Evolutionary conservation across 30 jellyfish, hydroid and myxozoan genomes (phyloP), one percentile per base, ranked within the genome.

Genomic region (Hydra vulgaris): DNA sequence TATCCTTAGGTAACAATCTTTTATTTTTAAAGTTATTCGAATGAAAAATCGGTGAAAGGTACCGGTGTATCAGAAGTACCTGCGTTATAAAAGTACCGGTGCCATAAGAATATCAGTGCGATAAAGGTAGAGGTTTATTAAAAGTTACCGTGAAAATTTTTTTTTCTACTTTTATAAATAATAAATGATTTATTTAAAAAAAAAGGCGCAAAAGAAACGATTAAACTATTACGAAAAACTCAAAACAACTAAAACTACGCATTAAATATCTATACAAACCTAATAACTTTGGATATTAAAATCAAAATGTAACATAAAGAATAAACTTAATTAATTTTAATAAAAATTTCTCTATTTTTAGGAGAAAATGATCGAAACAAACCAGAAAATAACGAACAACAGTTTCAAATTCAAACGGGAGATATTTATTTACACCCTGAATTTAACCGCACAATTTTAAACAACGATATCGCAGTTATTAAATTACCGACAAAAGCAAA

Each of bases 361-460:
- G 97, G 97, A 21, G 95, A 89, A 66, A 70, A 77, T 66, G 95
- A 85, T 82, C 78, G 89, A 53, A 40, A 75, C 67, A 81, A 85
- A 27, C 83, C 77, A 21, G 93, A 85, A 66, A 24, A 26, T 78
- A 84, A 81, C 40, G 97, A 89, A 77, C 95, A 84, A 69, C 89
- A 88, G 72, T 80, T 80, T 74, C 92, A 81, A 70, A 89, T 89
- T 23, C 71, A 82, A 53, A 78, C 40, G 23, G 85, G 85, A 15
- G 84, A 61, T 25, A 82, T 89, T 21, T 77, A 67, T 54, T 52
- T 85, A n/a, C 88, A 89, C 54, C 95, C 92, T 4, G 81, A 82
- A 54, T 89, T 80, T 66, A 84, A 85, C 84, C 26, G 84, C 17
- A 73, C 72, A 27, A 82, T 53, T 16, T 84, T 85, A 19, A 26